Percentiles rank a stretch among this genome's conserved stretches.
Evolutionary conservation across 2,797 vertebrate species (phyloP).

Genomic region (Poecile montanus): DNA sequence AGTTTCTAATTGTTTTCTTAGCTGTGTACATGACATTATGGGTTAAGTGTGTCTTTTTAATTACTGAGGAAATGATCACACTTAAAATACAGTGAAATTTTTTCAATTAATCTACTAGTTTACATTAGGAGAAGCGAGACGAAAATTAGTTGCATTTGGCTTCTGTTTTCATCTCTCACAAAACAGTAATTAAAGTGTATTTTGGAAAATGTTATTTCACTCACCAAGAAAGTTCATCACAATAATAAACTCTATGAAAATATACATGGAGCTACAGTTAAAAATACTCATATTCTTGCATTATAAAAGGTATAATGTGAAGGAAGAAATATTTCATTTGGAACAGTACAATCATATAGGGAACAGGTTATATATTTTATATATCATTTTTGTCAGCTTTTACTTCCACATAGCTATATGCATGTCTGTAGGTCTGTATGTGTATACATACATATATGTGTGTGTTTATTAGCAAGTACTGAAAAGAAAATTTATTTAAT

Average conservation of each 20-base stretch:
- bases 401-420: not conserved
- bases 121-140: not conserved
- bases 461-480: not conserved
- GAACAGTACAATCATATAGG: not conserved
- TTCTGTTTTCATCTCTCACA: not conserved
- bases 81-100: not conserved
- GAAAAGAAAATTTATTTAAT: not conserved
- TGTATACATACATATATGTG: not conserved
- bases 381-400: not conserved
- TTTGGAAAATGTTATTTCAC: not conserved
- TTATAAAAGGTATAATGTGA: not conserved
- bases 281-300: not conserved
- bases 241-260: not conserved
- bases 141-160: not conserved
- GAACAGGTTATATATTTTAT: not conserved
- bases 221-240: not conserved
- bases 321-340: not conserved
- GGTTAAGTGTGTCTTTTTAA: not conserved
- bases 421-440: not conserved
- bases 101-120: not conserved
- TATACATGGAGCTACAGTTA: not conserved
- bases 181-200: not conserved
- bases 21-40: not conserved
- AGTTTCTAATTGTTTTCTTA: not conserved
- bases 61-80: accelerated